Base-by-base conservation (phyloP, 2,888 invertebrate genomes). In the Horisme vitalbata region DNA sequence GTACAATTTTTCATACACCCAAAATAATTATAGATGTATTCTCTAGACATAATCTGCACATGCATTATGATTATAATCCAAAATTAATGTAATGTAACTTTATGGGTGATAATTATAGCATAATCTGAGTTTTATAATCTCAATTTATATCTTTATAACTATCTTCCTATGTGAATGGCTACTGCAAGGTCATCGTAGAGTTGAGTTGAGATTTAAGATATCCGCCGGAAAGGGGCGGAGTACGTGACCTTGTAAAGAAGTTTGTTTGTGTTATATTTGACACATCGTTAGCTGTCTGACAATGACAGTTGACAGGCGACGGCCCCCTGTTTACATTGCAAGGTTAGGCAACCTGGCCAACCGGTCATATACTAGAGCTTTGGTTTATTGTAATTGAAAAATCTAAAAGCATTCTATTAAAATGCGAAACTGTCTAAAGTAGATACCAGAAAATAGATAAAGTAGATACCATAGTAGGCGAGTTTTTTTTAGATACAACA, bases 171-270 rank as follows among this genome's bases (percentile, higher is more conserved):
- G 54, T 55, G 60, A 69, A 63, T 52, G 59, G 44, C 41, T 39
- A 37, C 57, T 59, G 64, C 63, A 63, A 76, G 74, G 76, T 61
- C 62, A 57, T 21, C 35, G 37, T 34, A 34, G 35, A 65, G 62
- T 61, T 61, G 50, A 58, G 63, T 59, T 61, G 57, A 68, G 59
- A 66, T 65, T 61, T 58, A 71, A 51, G 18, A 46, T 52, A 53
- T 72, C 70, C 70, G 69, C 55, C 75, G 81, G 80, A 81, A n/a
- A 83, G 68, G 52, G 56, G 58, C 66, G 70, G 66, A 63, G 61
- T 61, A 48, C 32, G 49, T 66, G 54, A 63, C 81, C 83, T 81
- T 78, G 77, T 60, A 35, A 33, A 51, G 53, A 41, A 58, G 65
- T 55, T 61, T 64, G 59, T 64, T 63, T 63, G 35, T 32, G 35